phyloP scores from a whole-genome alignment of 2,113 vertebrate species.

The Pachyramphus minor region DNA sequence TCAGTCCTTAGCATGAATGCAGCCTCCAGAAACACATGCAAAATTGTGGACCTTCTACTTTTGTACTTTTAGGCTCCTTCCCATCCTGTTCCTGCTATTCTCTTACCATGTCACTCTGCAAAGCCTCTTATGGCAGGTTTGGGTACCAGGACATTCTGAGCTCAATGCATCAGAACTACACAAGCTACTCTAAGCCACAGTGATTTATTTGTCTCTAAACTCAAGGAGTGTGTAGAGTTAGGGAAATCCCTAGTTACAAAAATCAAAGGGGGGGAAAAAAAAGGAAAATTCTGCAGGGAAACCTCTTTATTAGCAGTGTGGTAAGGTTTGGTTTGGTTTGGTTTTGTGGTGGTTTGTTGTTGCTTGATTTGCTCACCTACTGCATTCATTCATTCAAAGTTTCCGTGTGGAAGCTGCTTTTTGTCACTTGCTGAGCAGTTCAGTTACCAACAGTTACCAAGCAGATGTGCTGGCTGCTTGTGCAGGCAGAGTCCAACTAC shows the following conservation, averaged over 20 bases:
- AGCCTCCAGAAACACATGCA: background rate
- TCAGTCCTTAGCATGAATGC: background rate
- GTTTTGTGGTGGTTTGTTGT: background rate
- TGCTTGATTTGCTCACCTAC: background rate
- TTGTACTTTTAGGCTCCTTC: background rate
- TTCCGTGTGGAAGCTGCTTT: background rate
- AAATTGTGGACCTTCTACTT: background rate
- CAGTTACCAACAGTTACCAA: rapidly evolving
- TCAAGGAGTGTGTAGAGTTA: background rate
- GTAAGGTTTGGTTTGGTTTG: background rate
- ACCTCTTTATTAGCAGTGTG: background rate
- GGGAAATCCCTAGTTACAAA: background rate
- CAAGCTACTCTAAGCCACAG: background rate
- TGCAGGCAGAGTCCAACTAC: background rate
- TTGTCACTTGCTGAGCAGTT: background rate
- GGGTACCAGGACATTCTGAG: background rate
- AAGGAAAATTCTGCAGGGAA: background rate
- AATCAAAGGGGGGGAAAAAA: background rate
- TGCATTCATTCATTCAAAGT: background rate
- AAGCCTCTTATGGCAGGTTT: background rate
- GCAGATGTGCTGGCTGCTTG: background rate
- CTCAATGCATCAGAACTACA: background rate
- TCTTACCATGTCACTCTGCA: background rate
- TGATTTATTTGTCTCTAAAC: background rate
- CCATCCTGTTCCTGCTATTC: background rate